Base-by-base conservation (phyloP, 2,797 vertebrate species). In the Channa striata region DNA sequence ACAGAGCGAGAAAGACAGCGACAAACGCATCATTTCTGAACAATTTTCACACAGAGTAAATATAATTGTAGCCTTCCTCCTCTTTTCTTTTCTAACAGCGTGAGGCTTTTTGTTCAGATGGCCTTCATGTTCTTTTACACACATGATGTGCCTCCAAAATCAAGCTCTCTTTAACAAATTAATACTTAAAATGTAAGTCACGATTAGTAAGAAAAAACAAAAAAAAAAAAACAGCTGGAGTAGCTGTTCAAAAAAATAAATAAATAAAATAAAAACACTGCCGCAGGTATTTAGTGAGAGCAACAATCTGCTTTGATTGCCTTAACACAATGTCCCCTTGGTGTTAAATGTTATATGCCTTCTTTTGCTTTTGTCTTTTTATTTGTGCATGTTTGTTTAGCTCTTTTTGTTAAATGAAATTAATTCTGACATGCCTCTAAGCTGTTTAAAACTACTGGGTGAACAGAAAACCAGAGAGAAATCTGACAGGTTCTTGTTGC, bases 401-500 rank as follows among this genome's bases (percentile, higher is more conserved):
- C 78, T 69, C 20, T 66, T 82, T 84, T 78, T 71, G 70, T 70
- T 87, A 52, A 53, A 63, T 83, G 6, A 82, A 74, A 87, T 87
- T 68, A 72, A 52, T 46, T 56, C 12, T 67, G 83, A 80, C 71
- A 37, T 76, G 82, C 76, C 86, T 86, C 57, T 42, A 1, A 80
- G 86, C 83, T 58, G 56, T 74, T 84, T 67, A 30, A 68, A 80
- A 70, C 66, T 72, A 61, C 37, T 59, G 51, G 39, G 54, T 39
- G 65, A 82, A 72, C 51, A 44, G 11, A 47, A 53, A 78, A 67
- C 39, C 5, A 4, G 58, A 39, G 42, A 33, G 49, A 78, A 81
- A 76, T 74, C 53, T 4, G 17, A 80, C 79, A 88, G 82, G 74
- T 89, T 82, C 73, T 73, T 72, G 71, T 83, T 86, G 65, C 53